Evolutionary conservation across 2,113 vertebrate species (phyloP).

Genomic region (Tonatia bakeri): DNA sequence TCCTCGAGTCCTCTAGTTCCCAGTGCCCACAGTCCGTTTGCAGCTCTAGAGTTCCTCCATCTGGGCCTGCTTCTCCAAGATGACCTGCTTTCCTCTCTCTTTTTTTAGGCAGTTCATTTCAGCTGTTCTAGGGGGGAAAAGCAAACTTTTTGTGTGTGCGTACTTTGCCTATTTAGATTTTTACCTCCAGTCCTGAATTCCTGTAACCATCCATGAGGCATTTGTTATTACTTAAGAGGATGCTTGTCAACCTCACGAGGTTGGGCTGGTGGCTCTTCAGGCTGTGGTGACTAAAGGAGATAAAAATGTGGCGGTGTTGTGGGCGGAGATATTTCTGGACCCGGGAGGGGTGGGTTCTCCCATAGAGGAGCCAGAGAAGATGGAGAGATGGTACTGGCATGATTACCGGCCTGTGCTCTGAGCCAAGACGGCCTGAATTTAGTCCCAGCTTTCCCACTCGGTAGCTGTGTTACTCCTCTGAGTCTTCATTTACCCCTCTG

Average conservation of each 20-base stretch:
- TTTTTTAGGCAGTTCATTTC: neutral
- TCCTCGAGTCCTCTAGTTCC: neutral
- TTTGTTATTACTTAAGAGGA: constrained; percentile 2
- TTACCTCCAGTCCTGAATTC: neutral
- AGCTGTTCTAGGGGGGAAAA: neutral
- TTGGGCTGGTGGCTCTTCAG: neutral
- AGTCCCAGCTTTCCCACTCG: neutral
- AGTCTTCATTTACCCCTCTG: neutral
- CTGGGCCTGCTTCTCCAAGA: neutral
- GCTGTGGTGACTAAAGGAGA: neutral
- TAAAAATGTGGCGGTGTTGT: neutral
- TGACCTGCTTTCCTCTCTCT: neutral
- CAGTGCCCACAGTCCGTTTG: neutral
- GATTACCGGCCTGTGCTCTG: neutral
- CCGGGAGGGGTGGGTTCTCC: neutral
- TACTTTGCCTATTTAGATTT: constrained; percentile 2
- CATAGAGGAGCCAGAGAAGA: neutral
- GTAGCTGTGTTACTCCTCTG: neutral
- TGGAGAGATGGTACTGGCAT: neutral
- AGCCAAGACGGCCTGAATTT: neutral
- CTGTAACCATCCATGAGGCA: neutral
- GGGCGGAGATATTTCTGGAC: neutral
- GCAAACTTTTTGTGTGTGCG: neutral
- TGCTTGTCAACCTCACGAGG: neutral
- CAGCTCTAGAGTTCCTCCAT: neutral